Evolutionary conservation across 1,140 invertebrate species (phyloP), one percentile per base, ranked within the genome.

Genomic region (Mizuhopecten yessoensis): DNA sequence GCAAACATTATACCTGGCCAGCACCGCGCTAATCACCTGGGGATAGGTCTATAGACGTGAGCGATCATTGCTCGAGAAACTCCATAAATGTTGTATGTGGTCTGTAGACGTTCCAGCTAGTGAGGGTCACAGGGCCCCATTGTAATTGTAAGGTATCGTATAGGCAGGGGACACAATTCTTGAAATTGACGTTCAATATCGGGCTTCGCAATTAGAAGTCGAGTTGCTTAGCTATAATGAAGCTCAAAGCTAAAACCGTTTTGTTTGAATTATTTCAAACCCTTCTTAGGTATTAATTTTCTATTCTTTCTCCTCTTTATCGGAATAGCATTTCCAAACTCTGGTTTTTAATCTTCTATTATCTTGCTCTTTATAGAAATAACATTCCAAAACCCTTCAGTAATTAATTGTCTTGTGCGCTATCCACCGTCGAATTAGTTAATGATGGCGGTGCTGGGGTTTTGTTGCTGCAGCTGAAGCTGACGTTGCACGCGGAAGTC

Each of bases 301-400:
- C 57, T 17, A 75, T 75, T 75, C 57, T 75, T 29, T 7, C 57
- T 75, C 57, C 57, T 29, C 57, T 75, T 75, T 75, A 75, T 75
- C 57, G 29, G 57, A 75, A 75, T 75, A 29, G 29, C 57, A 75
- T 75, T 29, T 75, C 20, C n/a, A n/a, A 75, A 75, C n/a, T 75
- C n/a, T 75, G 45, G 45, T 75, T 75, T 75, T 75, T 75, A 75
- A 75, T 75, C 57, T 75, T 29, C 57, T 29, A 75, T 75, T 75
- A 75, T 75, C 57, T 75, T 75, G 1, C 57, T 75, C 57, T 75
- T 75, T 75, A 75, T 75, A 75, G 57, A 75, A 75, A 75, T 75
- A 75, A n/a, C 57, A 75, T 75, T 75, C 29, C 23, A 29, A 75
- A 75, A 75, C 5, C 57, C 57, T 29, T 75, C 57, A 75, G 57